A percentile compares a stretch with the other conserved stretches of the same genome.
phyloP scores from a whole-genome alignment of 1,140 invertebrate species.

The Eupristina koningsbergeri region DNA sequence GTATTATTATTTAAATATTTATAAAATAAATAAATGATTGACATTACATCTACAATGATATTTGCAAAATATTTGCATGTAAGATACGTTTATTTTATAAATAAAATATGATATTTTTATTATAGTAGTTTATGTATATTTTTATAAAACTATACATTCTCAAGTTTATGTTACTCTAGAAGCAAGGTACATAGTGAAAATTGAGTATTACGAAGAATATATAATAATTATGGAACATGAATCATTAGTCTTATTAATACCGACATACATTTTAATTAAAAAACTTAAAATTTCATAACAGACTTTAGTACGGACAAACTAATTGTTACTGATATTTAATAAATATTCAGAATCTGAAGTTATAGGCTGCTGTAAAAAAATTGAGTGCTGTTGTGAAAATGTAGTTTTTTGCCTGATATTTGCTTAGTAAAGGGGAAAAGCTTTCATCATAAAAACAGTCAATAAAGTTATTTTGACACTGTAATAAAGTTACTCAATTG shows the following conservation, averaged over 20 bases:
- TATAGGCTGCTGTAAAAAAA: neutral
- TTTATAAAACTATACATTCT: neutral
- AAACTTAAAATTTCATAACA: neutral
- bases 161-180: neutral
- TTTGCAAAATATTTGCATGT: neutral
- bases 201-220: neutral
- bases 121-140: neutral
- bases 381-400: neutral
- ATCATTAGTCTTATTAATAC: neutral
- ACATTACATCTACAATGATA: too few species aligned
- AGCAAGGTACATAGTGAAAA: neutral
- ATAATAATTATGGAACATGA: neutral
- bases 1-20: too few species aligned
- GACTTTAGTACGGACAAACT: neutral
- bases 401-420: neutral
- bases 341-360: neutral
- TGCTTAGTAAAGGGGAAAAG: conserved; percentile 8
- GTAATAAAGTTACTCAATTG: neutral
- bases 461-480: neutral
- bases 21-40: too few species aligned
- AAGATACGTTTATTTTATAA: neutral
- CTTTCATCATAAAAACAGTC: neutral
- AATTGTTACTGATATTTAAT: conserved; percentile 9
- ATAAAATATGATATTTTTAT: neutral
- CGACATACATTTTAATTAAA: neutral